Percentiles rank a stretch among this genome's conserved stretches.
phyloP scores from a whole-genome alignment of 2,888 invertebrate genomes.

The Anticlea derivata region DNA sequence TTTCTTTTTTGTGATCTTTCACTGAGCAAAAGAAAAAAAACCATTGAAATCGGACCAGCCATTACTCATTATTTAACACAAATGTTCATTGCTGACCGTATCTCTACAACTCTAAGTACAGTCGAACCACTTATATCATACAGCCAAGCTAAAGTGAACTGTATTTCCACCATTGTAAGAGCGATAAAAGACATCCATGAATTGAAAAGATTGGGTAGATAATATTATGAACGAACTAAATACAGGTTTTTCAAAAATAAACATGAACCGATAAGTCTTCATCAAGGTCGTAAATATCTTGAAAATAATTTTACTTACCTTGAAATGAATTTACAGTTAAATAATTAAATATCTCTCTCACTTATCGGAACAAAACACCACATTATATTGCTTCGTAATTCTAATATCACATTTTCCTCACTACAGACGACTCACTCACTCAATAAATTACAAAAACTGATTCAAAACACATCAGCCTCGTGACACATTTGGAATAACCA shows the following conservation, averaged over 20 bases:
- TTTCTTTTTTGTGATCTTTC: too few relatives aligned
- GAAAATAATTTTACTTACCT: background rate
- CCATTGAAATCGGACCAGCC: too few relatives aligned
- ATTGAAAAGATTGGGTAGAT: too few relatives aligned
- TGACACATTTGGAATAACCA: slow-evolving; percentile 4
- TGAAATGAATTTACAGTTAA: background rate
- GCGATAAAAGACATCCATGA: too few relatives aligned
- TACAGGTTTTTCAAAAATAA: background rate
- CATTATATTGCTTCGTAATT: background rate
- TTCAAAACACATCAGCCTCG: slow-evolving; percentile 4
- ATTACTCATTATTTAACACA: too few relatives aligned
- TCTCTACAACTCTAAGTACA: too few relatives aligned
- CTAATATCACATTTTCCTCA: background rate
- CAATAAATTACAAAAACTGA: slow-evolving; percentile 2
- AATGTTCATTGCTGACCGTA: too few relatives aligned
- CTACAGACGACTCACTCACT: background rate
- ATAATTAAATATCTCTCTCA: slow-evolving; percentile 1
- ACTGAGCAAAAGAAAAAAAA: too few relatives aligned
- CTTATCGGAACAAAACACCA: background rate
- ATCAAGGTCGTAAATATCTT: background rate
- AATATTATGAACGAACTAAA: too few relatives aligned
- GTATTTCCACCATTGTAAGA: too few relatives aligned
- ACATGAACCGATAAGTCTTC: background rate
- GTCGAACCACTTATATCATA: too few relatives aligned
- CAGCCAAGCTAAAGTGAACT: too few relatives aligned